These are phyloP conservation scores for Syritta pipiens DNA, from an alignment of 2,888 invertebrate genomes.

Conservation along the genomic window DNA sequence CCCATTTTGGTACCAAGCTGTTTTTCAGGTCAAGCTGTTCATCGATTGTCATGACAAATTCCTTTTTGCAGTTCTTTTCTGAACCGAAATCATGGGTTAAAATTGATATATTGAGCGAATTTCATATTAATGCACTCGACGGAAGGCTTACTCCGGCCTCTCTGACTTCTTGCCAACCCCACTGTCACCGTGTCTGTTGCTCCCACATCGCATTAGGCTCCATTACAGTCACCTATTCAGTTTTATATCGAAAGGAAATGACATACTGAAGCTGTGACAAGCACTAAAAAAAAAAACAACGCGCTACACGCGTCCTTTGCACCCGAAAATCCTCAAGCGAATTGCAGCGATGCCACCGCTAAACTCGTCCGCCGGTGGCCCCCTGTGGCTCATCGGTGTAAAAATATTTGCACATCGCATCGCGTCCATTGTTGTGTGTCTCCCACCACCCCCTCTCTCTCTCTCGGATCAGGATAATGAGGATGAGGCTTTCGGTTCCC, in stretches of 20 bases:
- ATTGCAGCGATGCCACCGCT: constrained; percentile 6
- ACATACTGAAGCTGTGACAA: constrained; percentile 18
- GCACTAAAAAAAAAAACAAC: background rate
- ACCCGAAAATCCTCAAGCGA: constrained; percentile 18
- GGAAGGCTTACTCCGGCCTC: too few relatives aligned
- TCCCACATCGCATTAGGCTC: constrained; percentile 1
- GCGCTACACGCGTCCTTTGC: constrained; percentile 11
- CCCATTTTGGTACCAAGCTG: too few relatives aligned
- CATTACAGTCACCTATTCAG: constrained; percentile 32
- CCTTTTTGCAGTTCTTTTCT: too few relatives aligned
- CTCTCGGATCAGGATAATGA: constrained; percentile 47
- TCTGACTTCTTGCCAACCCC: background rate
- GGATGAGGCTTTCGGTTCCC: constrained; percentile 27
- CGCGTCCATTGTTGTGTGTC: too few relatives aligned
- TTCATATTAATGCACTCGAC: too few relatives aligned
- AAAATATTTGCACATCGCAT: constrained; percentile 39
- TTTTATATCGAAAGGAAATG: constrained; percentile 38
- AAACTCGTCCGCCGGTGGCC: background rate
- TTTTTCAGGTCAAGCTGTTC: too few relatives aligned
- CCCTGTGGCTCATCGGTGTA: constrained; percentile 10
- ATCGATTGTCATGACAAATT: too few relatives aligned
- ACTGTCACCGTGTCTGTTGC: too few relatives aligned
- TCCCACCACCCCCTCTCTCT: too few relatives aligned
- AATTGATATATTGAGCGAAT: too few relatives aligned
- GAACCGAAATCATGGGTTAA: too few relatives aligned